Evolutionary conservation across 2,888 invertebrate species (phyloP), one percentile per base, ranked within the genome.

Genomic region (Hylaea fasciaria): DNA sequence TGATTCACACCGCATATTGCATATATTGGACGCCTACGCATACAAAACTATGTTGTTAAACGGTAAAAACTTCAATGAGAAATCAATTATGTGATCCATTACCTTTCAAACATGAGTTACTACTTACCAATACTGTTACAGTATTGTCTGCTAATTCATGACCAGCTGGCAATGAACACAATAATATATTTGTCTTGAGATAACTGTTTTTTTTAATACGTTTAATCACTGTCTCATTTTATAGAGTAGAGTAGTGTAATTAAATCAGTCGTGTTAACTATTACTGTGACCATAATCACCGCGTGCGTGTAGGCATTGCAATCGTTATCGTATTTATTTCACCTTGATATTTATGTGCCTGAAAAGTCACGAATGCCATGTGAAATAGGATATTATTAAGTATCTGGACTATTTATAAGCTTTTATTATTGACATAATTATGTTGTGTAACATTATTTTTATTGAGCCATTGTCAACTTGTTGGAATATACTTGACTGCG

Each of bases 11-110:
- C 54, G 32, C 49, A 67, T 55, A 64, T 51, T 61, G 63, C 58
- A 64, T 48, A 57, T 55, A 51, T 57, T 47, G 10, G 28, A 40
- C 84, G 73, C 85, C 86, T 78, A 85, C 85, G 66, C 62, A 22
- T 62, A 51, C 65, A 72, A 71, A 83, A 81, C 77, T 79, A 74
- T 85, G 82, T 73, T 84, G 77, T 76, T 78, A 76, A 87, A 86
- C 85, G 85, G 86, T 87, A 85, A 83, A 81, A 77, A 73, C 64
- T 70, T 79, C 76, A 72, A 81, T 80, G 68, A 75, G 65, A 70
- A 79, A 80, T 83, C 81, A 82, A 69, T 69, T 74, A 77, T 73
- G 66, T 75, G 62, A 69, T 67, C 64, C 57, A 69, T 70, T 69
- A 65, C 55, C 63, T 64, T 57, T 55, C 56, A 48, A 66, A 67